Evolutionary conservation across 1,140 invertebrate genomes (phyloP).

Genomic region (Papilio polyxenes): DNA sequence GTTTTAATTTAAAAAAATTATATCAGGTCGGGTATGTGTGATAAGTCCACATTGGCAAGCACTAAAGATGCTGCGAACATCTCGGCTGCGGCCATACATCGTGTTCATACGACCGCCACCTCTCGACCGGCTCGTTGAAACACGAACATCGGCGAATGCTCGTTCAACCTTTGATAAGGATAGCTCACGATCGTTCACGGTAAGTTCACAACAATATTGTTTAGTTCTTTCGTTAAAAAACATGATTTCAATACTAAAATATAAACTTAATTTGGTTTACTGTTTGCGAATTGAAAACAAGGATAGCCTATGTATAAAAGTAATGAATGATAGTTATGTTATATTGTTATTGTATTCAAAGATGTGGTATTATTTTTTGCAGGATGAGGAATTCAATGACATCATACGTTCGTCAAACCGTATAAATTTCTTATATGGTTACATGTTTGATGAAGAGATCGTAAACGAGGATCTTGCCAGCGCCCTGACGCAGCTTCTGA

Average conservation of each 20-base stretch:
- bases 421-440: constrained; percentile 96
- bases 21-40: constrained; percentile 89
- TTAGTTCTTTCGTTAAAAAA: not conserved
- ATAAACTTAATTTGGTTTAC: too few relatives aligned
- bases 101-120: constrained; percentile 96
- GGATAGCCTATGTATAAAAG: too few relatives aligned
- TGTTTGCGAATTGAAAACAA: too few relatives aligned
- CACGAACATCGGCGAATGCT: constrained; percentile 89
- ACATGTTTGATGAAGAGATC: constrained; percentile 96
- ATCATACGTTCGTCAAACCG: constrained; percentile 93
- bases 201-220: constrained; percentile 69
- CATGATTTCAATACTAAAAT: not conserved
- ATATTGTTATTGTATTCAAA: not conserved
- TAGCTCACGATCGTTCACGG: constrained; percentile 93
- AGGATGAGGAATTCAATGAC: constrained; percentile 96
- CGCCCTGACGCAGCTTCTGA: constrained; percentile 93
- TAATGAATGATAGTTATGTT: not conserved
- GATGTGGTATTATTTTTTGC: constrained; percentile 48
- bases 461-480: constrained; percentile 94
- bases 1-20: not conserved
- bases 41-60: constrained; percentile 97
- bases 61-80: constrained; percentile 93
- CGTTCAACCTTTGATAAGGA: constrained; percentile 95
- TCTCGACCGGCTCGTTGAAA: constrained; percentile 91
- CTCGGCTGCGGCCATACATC: constrained; percentile 96